Base-by-base conservation (phyloP, 2,888 invertebrate genomes). In the Syritta pipiens region DNA sequence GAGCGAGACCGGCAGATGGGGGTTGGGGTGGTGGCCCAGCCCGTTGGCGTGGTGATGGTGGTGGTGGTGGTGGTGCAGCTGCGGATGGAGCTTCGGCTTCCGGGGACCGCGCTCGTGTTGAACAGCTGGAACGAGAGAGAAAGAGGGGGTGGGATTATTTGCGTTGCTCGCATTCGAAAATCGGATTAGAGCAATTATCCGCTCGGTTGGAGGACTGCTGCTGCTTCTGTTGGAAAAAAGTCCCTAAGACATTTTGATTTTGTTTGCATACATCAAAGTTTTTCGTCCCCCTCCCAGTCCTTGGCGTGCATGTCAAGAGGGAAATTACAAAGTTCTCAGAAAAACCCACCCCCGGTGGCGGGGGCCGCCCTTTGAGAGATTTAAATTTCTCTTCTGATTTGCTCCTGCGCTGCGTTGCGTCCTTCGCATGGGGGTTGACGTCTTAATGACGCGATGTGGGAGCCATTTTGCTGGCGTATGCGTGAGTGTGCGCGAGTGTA, bases 91-190 rank as follows among this genome's bases (percentile, higher is more conserved):
- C 89, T 98, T 97, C 4, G 97, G 96, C 89, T 97, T 97, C 72
- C 98, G 92, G 0, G 98, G 98, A 4, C 98, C 98, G 44, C 98
- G 92, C 89, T 98, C 98, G 90, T 98, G 98, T 89, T 98, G 98
- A 77, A 98, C 98, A 87, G 98, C 98, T 98, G 91, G 69, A 91
- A 89, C 60, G 32, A 59, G 24, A 71, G 19, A 22, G 40, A 4
- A 12, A 19, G 14, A 40, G 42, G 35, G 12, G 4, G 9, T 9
- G 7, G 1, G 32, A 30, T 30, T 86, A 86, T 87, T 87, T 87
- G 86, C 85, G 85, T 85, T 87, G 85, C 86, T 86, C 86, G 85
- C n/a, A n/a, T n/a, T n/a, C n/a, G n/a, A n/a, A 85, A 87, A 87
- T 84, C 84, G 86, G 87, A 86, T 87, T 87, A 87, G 84, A 85